Base-by-base conservation (phyloP, 1,140 invertebrate species). In the Neodiprion fabricii region DNA sequence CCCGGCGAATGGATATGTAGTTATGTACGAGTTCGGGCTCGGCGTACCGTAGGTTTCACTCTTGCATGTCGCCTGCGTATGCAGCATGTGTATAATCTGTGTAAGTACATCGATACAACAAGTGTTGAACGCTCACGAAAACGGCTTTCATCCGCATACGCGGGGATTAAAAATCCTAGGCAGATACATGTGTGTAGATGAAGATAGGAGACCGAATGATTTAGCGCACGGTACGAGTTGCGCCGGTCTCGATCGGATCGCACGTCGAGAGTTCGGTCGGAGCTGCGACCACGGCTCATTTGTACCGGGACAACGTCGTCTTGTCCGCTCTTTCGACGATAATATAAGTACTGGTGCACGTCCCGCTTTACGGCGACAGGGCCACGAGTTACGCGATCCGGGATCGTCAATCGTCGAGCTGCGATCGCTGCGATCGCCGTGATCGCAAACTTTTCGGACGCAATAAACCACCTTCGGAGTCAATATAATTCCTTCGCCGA, bases 181-280 rank as follows among this genome's bases (percentile, higher is more conserved):
- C 28, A 40, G 28, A 40, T 61, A 61, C 53, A 61, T 61, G 53
- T 61, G 53, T 61, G n/a, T 61, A 61, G 53, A 61, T 61, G n/a
- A 61, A 61, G 53, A 61, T 61, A 61, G 53, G 53, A 5, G 53
- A 17, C 53, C 53, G 53, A 61, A 61, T 61, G 53, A 61, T 61
- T 61, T 61, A 61, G 53, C n/a, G n/a, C 53, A 12, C 2, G 28
- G 28, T 40, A 1, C 28, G 28, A 40, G 28, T 5, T 40, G 28
- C 28, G 53, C n/a, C 53, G 9, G 53, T 14, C 8, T 17, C 53
- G 53, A 61, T 61, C 8, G 11, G 53, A 61, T 61, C 53, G 53
- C n/a, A 61, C n/a, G 53, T 61, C 53, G 53, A 40, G 28, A 40
- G 11, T 61, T 61, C 53, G 53, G 4, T 17, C 11, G 53, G 53